Base-by-base conservation (phyloP, 35 echinoderm and acorn worm genomes). In the Apostichopus parvimensis region DNA sequence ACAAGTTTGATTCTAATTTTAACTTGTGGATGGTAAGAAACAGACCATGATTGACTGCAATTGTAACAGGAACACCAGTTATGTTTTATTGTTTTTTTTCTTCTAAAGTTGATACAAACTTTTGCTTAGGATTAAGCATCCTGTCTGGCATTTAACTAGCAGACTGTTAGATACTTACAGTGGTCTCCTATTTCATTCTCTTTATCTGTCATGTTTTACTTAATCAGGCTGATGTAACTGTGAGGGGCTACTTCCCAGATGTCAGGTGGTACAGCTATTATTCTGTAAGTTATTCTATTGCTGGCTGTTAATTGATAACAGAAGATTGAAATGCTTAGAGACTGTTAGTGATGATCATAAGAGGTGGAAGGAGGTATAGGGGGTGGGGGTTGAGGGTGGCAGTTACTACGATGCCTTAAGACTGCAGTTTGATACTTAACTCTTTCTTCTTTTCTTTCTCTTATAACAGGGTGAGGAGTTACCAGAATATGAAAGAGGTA, bases 251-350 rank as follows among this genome's bases (percentile, higher is more conserved):
- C 78, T 95, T 98, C 88, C 94, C 96, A 18, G 86, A 98, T 83
- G 89, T 92, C 54, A 90, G 96, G 88, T 98, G 96, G 96, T 98
- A 95, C 85, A 93, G 93, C 70, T 98, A 95, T 83, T 93, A 94
- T 52, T 92, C 78, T 2, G 95, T 97, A 93, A 78, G 94, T 93
- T 28, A 28, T 12, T 28, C 13, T n/a, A 24, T 22, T 79, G 22
- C 22, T 18, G 23, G 34, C 34, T 45, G 34, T 45, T 11, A 18
- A 53, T 79, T 79, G 13, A 28, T 21, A 20, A 24, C 22, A 79
- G 22, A 79, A 22, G 11, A 68, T 68, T 68, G 9, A 68, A 68
- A 10, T 45, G 34, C 34, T n/a, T 45, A 45, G 34, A 45, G 34
- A 45, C 34, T 45, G 34, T 45, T 45, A 45, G 34, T 45, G 34